A percentile compares a stretch with the other conserved stretches of the same genome.
Conservation (phyloP, 30 jellyfish, hydroid and myxozoan genomes). For the Hydra vulgaris region DNA sequence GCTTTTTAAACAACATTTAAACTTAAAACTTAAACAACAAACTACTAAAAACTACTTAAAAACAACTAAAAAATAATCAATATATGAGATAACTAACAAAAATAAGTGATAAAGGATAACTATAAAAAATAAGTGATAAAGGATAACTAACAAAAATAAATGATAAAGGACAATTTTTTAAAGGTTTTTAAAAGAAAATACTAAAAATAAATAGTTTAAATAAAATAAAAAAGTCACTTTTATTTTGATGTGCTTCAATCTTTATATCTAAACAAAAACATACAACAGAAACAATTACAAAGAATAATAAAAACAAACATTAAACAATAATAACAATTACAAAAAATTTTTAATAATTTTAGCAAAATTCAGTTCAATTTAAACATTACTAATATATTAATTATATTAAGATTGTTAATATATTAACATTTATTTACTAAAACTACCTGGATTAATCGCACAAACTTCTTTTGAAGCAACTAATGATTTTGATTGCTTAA, state of each 20-base stretch:
- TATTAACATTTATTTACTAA: too few species aligned
- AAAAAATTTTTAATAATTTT: not conserved
- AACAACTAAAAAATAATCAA: too few species aligned
- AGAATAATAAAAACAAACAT: not conserved
- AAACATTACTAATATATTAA: too few species aligned
- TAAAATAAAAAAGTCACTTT: constrained; percentile 44
- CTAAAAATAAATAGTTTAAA: too few species aligned
- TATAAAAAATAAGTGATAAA: not conserved
- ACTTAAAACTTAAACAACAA: too few species aligned
- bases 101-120: too few species aligned
- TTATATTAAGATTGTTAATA: too few species aligned
- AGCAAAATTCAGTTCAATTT: not conserved
- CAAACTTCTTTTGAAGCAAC: constrained; percentile 55
- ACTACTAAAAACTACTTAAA: too few species aligned
- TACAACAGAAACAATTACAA: not conserved
- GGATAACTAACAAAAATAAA: not conserved
- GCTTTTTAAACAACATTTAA: too few species aligned
- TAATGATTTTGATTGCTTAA: constrained; percentile 77
- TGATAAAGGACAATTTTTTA: not conserved
- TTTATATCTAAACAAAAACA: constrained; percentile 35
- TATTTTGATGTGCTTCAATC: constrained; percentile 64
- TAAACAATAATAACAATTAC: not conserved
- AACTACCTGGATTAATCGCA: constrained; percentile 75
- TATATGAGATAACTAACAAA: too few species aligned
- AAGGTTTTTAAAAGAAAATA: too few species aligned